Base-by-base conservation (phyloP, 1,140 invertebrate species). In the Cotesia chilonis region DNA sequence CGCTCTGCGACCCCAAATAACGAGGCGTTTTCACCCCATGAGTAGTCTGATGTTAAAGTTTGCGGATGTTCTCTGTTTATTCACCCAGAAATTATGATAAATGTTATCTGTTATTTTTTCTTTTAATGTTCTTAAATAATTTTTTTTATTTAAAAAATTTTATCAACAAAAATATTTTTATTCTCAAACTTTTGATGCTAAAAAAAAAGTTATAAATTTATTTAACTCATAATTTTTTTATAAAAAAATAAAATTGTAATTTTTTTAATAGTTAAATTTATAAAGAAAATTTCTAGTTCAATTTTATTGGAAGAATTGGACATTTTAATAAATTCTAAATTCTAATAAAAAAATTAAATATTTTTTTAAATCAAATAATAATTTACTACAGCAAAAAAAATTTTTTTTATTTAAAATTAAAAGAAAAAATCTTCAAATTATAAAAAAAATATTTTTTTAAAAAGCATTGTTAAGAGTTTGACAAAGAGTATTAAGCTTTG, bases 401-500 rank as follows among this genome's bases (percentile, higher is more conserved):
- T 28, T 28, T 28, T 28, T 28, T 28, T 28, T 28, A 1, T 57
- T 9, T 9, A 59, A 59, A 69, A 59, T 35, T 3, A 59, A 14
- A 54, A 4, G 41, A 28, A 72, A 52, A 71, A 65, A 52, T 38
- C 3, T 65, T 4, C 3, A 65, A 37, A 20, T 14, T 14, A 41
- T 38, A 38, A n/a, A 41, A 65, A 38, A 20, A 20, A n/a, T 14
- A 12, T 38, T 65, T 65, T 65, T 65, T 47, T 17, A 1, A 14
- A 54, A 55, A 64, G 67, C 64, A 37, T 4, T 68, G 77, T 81
- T 55, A 77, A 78, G 77, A 80, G 76, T 76, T 77, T 78, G 76
- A 78, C 79, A 81, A 79, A 84, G 82, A 79, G 78, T 75, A 74
- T 68, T 76, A 70, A 71, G 83, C 82, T 84, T 86, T 84, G 82